phyloP scores from a whole-genome alignment of 30 jellyfish, hydroid and myxozoan genomes.

The Pelagia noctiluca region DNA sequence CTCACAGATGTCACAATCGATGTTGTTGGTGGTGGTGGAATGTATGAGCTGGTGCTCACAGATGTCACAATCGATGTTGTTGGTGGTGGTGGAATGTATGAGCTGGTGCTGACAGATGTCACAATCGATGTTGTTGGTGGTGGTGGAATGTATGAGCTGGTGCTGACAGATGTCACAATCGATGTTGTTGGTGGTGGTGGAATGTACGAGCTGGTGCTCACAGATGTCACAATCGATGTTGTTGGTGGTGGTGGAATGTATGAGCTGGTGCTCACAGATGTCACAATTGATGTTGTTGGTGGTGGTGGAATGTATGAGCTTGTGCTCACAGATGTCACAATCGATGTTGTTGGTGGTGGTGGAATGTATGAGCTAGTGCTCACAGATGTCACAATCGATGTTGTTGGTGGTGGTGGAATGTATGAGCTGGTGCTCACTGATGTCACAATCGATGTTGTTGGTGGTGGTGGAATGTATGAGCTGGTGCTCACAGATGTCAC shows the following conservation, averaged over 20 bases:
- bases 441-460: conserved; percentile 1
- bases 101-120: neutral
- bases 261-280: neutral
- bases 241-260: neutral
- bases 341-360: conserved; percentile 1
- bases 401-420: neutral
- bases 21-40: conserved; percentile 20
- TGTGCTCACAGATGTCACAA: neutral
- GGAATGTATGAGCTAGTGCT: neutral
- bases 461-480: neutral
- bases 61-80: conserved; percentile 10
- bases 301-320: neutral
- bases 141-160: conserved; percentile 16
- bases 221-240: neutral
- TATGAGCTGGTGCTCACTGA: neutral
- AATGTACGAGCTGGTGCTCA: neutral
- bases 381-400: neutral
- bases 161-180: no score
- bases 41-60: neutral
- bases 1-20: conserved; percentile 5
- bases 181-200: conserved; percentile 16
- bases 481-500: neutral
- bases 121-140: conserved; percentile 13
- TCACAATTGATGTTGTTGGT: conserved; percentile 3
- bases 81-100: neutral